These are phyloP conservation scores for Parazoanthus swiftii DNA, from an alignment of 92 coral and sea anemone species.

Conservation along the genomic window DNA sequence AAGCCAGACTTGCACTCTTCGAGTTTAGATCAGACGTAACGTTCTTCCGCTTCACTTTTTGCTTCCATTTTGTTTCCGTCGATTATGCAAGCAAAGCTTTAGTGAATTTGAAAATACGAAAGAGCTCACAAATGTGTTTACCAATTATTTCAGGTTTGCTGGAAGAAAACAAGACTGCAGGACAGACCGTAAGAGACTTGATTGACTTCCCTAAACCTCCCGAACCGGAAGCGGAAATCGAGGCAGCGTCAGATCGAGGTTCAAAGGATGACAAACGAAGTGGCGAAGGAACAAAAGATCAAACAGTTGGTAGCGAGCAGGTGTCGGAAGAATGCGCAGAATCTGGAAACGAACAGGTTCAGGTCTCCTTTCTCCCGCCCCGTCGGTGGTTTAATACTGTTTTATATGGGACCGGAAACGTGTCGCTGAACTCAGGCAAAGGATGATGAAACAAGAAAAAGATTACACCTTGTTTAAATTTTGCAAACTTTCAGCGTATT, in stretches of 20 bases:
- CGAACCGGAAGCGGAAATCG: conserved; percentile 58
- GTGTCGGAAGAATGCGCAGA: conserved; percentile 1
- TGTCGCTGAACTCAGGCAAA: conserved; percentile 66
- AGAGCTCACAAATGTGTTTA: not conserved
- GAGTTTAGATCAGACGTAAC: too few species aligned
- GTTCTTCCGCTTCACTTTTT: too few species aligned
- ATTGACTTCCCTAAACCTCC: conserved; percentile 72
- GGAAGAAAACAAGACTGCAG: conserved; percentile 80
- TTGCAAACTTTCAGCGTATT: not conserved
- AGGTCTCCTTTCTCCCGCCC: conserved; percentile 52
- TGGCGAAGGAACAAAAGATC: conserved; percentile 13
- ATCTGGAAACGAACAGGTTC: conserved; percentile 27
- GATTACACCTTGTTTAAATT: not conserved
- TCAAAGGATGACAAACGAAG: conserved; percentile 48
- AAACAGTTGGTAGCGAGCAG: conserved; percentile 34
- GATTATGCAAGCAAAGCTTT: too few species aligned
- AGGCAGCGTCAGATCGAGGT: conserved; percentile 71
- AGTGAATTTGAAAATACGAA: not conserved
- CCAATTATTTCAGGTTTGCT: conserved; percentile 56
- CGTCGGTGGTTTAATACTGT: conserved; percentile 87
- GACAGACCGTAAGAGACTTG: conserved; percentile 79
- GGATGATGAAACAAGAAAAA: not conserved
- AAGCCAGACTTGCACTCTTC: too few species aligned
- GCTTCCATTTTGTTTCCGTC: too few species aligned
- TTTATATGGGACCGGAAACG: conserved; percentile 78